Conservation (phyloP, 2,113 vertebrate genomes). For the Butorides virescens region DNA sequence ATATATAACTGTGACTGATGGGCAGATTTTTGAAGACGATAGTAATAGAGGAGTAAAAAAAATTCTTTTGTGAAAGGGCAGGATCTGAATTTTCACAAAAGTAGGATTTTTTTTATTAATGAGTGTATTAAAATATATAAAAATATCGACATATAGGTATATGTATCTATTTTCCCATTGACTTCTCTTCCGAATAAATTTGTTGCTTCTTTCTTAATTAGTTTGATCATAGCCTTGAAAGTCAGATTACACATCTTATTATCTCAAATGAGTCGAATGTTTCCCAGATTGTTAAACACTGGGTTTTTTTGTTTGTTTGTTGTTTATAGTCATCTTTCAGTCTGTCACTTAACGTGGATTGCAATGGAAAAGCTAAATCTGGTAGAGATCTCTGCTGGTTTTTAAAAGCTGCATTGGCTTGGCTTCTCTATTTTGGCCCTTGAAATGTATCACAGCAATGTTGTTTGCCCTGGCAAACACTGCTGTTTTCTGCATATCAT, state of each 20-base stretch:
- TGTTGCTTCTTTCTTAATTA: not conserved
- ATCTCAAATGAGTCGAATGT: not conserved
- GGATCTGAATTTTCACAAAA: not conserved
- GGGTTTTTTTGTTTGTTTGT: not conserved
- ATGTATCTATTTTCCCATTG: not conserved
- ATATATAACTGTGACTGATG: not conserved
- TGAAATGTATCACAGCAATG: not conserved
- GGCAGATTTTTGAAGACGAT: not conserved
- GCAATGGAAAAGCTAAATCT: not conserved
- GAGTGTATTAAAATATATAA: not conserved
- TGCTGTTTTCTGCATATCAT: not conserved
- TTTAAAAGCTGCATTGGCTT: not conserved
- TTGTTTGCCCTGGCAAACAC: not conserved
- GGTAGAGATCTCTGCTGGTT: not conserved
- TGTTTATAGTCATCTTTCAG: not conserved
- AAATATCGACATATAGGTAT: not conserved
- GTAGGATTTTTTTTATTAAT: not conserved
- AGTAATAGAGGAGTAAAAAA: not conserved
- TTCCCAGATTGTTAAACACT: not conserved
- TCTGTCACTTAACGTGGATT: not conserved
- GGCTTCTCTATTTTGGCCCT: not conserved
- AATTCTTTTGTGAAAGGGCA: not conserved
- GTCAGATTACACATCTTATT: not conserved
- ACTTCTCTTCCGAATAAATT: not conserved
- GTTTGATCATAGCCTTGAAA: not conserved